Base-by-base conservation (phyloP, 2,888 invertebrate species). In the Empis livida region DNA sequence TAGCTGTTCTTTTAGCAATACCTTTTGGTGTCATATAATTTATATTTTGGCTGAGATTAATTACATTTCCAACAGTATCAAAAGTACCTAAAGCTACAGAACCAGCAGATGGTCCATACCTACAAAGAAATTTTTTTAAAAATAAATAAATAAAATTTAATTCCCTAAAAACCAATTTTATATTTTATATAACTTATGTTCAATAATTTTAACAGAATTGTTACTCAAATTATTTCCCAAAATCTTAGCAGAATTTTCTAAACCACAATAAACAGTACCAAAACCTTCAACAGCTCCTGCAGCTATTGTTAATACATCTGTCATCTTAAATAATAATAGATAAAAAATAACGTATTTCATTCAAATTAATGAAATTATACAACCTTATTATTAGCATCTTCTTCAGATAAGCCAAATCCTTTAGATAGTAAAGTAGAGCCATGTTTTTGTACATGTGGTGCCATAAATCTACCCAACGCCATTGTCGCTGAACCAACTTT, bases 141-240 rank as follows among this genome's bases (percentile, higher is more conserved):
- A n/a, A n/a, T n/a, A n/a, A n/a, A n/a, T n/a, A n/a, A n/a, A n/a
- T n/a, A n/a, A n/a, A n/a, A n/a, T n/a, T n/a, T n/a, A n/a, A n/a
- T n/a, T n/a, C n/a, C n/a, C n/a, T n/a, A n/a, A n/a, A n/a, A n/a
- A n/a, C n/a, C n/a, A n/a, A n/a, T n/a, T n/a, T n/a, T n/a, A n/a
- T n/a, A n/a, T n/a, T n/a, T 45, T 30, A 20, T 62, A 73, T 67
- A 70, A 85, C 84, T 79, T 84, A 60, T 86, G 78, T 55, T 79
- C 72, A 38, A 87, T 82, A 46, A 85, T 75, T 58, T 77, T 75
- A 1, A 85, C 84, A 1, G 85, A 85, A 63, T 86, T 84, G 54
- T 81, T 72, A 44, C 82, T 77, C 20, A 87, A 62, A 59, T 70
- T 77, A 32, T 60, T 64, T 10, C 80, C 84, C 44, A 87, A 63